Evolutionary conservation across 2,888 invertebrate species (phyloP).

Genomic region (Nephrotoma guestfalica): DNA sequence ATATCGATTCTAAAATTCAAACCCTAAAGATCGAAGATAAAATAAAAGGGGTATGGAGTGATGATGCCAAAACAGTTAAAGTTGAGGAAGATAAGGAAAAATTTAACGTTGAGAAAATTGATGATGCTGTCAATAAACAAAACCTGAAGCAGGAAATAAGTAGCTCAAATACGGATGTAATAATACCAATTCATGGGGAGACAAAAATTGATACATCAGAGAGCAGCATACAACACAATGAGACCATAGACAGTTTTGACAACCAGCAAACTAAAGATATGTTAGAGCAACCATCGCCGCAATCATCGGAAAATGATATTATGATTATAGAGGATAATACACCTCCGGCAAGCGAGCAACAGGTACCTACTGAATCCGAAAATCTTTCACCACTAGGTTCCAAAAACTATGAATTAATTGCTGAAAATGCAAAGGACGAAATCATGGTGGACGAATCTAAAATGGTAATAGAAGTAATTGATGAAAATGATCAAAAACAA

Average conservation of each 20-base stretch:
- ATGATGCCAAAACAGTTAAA: slow-evolving; percentile 12
- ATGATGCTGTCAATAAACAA: slow-evolving; percentile 8
- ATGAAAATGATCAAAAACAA: slow-evolving; percentile 1
- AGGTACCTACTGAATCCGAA: slow-evolving; percentile 11
- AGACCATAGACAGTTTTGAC: not conserved
- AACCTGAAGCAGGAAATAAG: slow-evolving; percentile 7
- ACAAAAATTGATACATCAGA: slow-evolving; percentile 1
- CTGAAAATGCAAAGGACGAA: slow-evolving; percentile 3
- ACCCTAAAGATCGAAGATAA: slow-evolving; percentile 7
- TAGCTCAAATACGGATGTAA: not conserved
- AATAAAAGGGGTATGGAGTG: slow-evolving; percentile 12
- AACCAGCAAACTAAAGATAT: not conserved
- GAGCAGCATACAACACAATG: not conserved
- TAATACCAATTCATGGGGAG: not conserved
- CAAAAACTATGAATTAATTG: slow-evolving; percentile 6
- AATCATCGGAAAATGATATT: not conserved
- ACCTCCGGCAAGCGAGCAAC: not conserved
- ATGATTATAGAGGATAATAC: not conserved
- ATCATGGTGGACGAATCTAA: slow-evolving; percentile 10
- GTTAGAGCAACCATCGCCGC: not conserved
- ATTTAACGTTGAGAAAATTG: slow-evolving; percentile 18
- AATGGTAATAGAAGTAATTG: slow-evolving; percentile 11
- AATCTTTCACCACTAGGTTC: slow-evolving; percentile 7
- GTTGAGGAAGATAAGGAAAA: slow-evolving; percentile 17
- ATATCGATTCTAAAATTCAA: not conserved